Evolutionary conservation across 2,113 vertebrate species (phyloP).

Genomic region (Datnioides undecimradiatus): DNA sequence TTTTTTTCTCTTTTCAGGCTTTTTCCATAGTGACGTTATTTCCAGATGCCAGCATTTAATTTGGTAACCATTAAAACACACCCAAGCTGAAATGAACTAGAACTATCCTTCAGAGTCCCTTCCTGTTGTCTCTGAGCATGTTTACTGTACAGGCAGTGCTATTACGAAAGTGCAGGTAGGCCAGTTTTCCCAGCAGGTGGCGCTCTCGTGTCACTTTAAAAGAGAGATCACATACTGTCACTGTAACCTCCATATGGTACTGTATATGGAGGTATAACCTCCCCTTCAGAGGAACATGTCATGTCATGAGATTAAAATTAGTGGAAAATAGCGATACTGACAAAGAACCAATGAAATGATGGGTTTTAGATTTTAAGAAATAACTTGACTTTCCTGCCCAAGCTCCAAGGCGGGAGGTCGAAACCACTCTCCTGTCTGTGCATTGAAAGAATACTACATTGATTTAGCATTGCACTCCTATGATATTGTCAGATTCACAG

Average conservation of each 20-base stretch:
- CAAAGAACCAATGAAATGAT: too few relatives aligned
- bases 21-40: neutral
- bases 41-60: neutral
- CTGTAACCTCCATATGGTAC: neutral
- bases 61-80: neutral
- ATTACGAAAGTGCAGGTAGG: neutral
- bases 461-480: neutral
- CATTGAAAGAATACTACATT: neutral
- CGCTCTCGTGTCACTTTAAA: neutral
- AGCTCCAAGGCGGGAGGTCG: neutral
- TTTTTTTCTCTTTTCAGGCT: neutral
- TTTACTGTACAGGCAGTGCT: neutral
- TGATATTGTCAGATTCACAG: neutral
- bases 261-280: too few relatives aligned
- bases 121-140: neutral
- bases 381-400: neutral
- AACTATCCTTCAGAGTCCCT: neutral
- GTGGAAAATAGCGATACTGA: too few relatives aligned
- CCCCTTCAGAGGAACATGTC: neutral
- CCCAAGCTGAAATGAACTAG: neutral
- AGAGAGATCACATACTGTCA: neutral
- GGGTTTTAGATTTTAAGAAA: neutral
- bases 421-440: too few relatives aligned
- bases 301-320: neutral
- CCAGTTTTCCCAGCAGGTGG: slow-evolving; percentile 33